Conservation (phyloP, 2,888 invertebrate genomes). For the Cepaea hortensis region DNA sequence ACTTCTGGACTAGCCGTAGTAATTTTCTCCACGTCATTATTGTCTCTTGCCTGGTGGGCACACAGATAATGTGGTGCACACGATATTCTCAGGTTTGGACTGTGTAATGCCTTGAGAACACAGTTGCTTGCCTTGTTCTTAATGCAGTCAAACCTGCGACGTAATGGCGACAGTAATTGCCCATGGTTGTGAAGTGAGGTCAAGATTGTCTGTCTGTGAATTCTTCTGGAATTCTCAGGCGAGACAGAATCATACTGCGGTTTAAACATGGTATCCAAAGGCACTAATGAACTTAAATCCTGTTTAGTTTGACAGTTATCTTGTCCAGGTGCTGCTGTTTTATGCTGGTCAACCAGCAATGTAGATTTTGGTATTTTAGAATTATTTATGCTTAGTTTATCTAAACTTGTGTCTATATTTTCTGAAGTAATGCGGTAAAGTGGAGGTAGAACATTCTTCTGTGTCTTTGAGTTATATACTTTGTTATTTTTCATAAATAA, state of each 20-base stretch:
- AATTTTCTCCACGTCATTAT: neutral
- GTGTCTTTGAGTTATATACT: neutral
- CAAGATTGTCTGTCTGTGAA: neutral
- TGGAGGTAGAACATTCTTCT: neutral
- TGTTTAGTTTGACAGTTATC: slow-evolving; percentile 1
- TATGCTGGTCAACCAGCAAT: neutral
- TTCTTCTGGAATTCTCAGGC: neutral
- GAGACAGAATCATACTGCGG: neutral
- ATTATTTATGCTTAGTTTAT: neutral
- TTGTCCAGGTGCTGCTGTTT: neutral
- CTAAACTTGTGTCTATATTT: neutral
- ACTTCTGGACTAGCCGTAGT: neutral
- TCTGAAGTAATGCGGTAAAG: slow-evolving; percentile 2
- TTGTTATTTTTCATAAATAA: neutral
- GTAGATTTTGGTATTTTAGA: neutral
- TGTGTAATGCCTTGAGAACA: neutral
- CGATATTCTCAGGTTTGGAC: neutral
- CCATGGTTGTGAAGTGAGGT: neutral
- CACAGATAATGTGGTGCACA: neutral
- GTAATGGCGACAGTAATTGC: slow-evolving; percentile 2
- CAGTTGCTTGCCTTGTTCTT: neutral
- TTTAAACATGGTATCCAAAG: neutral
- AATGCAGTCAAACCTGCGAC: neutral
- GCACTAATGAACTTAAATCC: neutral
- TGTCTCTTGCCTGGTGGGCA: neutral